Conservation (phyloP, 92 coral and sea anemone genomes). For the Porites cylindrica region DNA sequence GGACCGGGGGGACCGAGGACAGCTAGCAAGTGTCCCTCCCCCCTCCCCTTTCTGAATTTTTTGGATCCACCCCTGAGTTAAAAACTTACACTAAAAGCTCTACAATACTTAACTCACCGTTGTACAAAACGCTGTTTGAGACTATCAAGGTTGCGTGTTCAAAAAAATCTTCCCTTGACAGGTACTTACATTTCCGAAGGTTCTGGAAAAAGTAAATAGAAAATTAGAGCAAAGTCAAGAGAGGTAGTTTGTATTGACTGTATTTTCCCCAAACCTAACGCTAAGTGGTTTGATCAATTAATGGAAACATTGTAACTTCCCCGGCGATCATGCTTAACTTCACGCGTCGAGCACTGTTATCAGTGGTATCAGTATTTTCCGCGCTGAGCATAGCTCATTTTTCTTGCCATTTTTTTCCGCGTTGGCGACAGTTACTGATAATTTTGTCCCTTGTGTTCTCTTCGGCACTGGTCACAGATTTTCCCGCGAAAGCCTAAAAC, state of each 20-base stretch:
- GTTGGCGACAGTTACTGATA: too few relatives aligned
- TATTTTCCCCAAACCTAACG: background rate
- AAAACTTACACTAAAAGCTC: too few relatives aligned
- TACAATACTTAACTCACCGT: conserved; percentile 64
- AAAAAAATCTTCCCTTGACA: conserved; percentile 88
- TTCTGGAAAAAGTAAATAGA: conserved; percentile 61
- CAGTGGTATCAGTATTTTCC: background rate
- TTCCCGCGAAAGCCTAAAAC: background rate
- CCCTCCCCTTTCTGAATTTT: too few relatives aligned
- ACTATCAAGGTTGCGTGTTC: conserved; percentile 84
- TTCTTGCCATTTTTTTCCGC: background rate
- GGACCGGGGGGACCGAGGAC: too few relatives aligned
- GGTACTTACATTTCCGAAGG: conserved; percentile 83
- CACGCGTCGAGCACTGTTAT: background rate
- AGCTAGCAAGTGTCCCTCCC: too few relatives aligned
- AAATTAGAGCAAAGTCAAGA: background rate
- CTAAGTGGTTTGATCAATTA: background rate
- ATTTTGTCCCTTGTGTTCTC: too few relatives aligned
- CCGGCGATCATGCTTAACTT: background rate
- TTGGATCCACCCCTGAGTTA: too few relatives aligned
- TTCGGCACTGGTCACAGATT: too few relatives aligned
- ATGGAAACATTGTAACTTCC: background rate
- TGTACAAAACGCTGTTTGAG: conserved; percentile 92
- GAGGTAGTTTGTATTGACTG: background rate
- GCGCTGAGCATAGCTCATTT: background rate